These are phyloP conservation scores for Philereme transversata DNA, from an alignment of 2,888 invertebrate species.

Conservation along the genomic window DNA sequence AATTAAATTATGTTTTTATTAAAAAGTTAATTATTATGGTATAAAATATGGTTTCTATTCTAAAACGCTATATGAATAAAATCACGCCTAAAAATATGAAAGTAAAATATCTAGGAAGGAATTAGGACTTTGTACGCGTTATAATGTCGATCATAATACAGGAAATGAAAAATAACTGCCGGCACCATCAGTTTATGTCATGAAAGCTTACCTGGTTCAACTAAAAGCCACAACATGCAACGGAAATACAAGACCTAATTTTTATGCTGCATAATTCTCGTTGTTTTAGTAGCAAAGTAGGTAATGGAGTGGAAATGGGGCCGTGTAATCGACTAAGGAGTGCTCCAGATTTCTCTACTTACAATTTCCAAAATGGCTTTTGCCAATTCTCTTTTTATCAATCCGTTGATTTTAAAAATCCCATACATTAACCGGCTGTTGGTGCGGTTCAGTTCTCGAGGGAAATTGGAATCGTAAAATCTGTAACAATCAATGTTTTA, in stretches of 20 bases:
- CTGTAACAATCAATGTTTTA: constrained; percentile 31
- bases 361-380: constrained; percentile 32
- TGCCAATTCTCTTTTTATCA: constrained; percentile 31
- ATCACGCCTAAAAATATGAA: background rate
- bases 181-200: constrained; percentile 34
- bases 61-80: too few relatives aligned
- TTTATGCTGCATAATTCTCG: constrained; percentile 36
- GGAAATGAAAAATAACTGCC: constrained; percentile 46
- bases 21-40: too few relatives aligned
- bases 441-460: constrained; percentile 23
- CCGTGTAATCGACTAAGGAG: constrained; percentile 42
- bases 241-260: constrained; percentile 22
- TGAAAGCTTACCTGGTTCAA: constrained; percentile 42
- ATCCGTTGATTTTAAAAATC: constrained; percentile 28
- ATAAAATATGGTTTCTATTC: too few relatives aligned
- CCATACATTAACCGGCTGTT: constrained; percentile 29
- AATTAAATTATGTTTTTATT: too few relatives aligned
- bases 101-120: constrained; percentile 6
- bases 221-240: constrained; percentile 37
- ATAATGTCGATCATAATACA: constrained; percentile 46
- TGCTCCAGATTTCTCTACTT: constrained; percentile 30
- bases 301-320: constrained; percentile 43
- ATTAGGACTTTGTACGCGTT: constrained; percentile 12
- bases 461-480: constrained; percentile 33
- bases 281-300: constrained; percentile 37